Evolutionary conservation across 2,888 invertebrate genomes (phyloP).

Genomic region (Calameuta pallipes): DNA sequence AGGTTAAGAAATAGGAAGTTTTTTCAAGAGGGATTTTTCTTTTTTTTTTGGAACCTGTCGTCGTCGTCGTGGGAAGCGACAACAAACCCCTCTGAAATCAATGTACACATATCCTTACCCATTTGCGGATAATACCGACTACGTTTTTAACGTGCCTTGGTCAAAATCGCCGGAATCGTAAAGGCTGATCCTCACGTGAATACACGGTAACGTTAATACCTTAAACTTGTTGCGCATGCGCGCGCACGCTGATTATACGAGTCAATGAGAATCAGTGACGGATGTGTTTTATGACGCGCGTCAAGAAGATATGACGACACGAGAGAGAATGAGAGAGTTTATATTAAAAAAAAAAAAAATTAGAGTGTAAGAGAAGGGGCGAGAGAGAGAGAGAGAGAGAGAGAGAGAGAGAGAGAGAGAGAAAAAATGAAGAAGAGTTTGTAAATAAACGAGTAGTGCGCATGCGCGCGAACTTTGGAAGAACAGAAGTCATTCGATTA

Average conservation of each 20-base stretch:
- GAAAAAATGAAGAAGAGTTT: not conserved
- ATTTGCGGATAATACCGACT: constrained; percentile 22
- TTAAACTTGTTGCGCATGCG: constrained; percentile 25
- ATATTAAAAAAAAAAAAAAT: not conserved
- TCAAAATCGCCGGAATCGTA: constrained; percentile 17
- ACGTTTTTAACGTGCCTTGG: constrained; percentile 35
- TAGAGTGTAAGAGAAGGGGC: not conserved
- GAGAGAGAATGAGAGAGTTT: not conserved
- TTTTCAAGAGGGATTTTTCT: not conserved
- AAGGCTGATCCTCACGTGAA: constrained; percentile 28
- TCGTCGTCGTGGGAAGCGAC: constrained; percentile 17
- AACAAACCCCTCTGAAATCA: constrained; percentile 5
- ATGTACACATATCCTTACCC: constrained; percentile 33
- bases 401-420: not conserved
- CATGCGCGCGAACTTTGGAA: not conserved
- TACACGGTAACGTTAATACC: constrained; percentile 16
- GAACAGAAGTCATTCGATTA: not conserved
- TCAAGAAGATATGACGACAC: not conserved
- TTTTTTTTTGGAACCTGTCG: not conserved
- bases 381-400: not conserved
- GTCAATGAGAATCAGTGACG: not conserved
- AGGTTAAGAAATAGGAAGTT: constrained; percentile 27
- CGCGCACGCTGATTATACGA: not conserved
- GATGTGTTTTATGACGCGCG: not conserved
- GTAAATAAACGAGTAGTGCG: not conserved